phyloP scores from a whole-genome alignment of 2,888 invertebrate genomes.

The Nymphalis c-album region DNA sequence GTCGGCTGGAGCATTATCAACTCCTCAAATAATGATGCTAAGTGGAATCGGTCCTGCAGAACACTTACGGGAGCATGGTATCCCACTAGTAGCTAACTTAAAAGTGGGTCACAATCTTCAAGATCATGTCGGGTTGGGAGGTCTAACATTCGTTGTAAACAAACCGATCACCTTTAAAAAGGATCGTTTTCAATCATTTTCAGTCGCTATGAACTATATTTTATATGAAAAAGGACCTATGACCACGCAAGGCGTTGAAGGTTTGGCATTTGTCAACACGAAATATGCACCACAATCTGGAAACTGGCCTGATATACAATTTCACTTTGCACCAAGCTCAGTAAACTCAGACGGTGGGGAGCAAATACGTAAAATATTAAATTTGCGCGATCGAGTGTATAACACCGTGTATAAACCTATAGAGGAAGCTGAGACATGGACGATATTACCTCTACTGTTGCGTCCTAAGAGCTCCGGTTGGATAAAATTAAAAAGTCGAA shows the following conservation, averaged over 20 bases:
- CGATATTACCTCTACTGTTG: conserved; percentile 89
- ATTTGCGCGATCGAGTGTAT: conserved; percentile 89
- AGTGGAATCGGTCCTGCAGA: conserved; percentile 93
- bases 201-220: conserved; percentile 91
- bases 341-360: conserved; percentile 91
- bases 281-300: conserved; percentile 90
- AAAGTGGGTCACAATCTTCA: conserved; percentile 92
- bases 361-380: conserved; percentile 88
- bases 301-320: conserved; percentile 92
- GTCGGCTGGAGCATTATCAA: conserved; percentile 93
- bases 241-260: conserved; percentile 93
- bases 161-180: conserved; percentile 90
- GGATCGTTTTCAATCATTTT: conserved; percentile 87
- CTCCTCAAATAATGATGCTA: conserved; percentile 94
- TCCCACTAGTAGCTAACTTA: conserved; percentile 87
- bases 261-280: conserved; percentile 92
- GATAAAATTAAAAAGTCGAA: conserved; percentile 89
- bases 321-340: conserved; percentile 92
- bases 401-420: conserved; percentile 93
- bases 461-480: conserved; percentile 94
- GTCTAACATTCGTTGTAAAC: conserved; percentile 90
- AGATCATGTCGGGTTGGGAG: conserved; percentile 93
- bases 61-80: conserved; percentile 86
- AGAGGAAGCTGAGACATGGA: conserved; percentile 90
- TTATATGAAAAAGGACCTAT: conserved; percentile 90